Evolutionary conservation across 2,888 invertebrate genomes (phyloP).

Genomic region (Nematopogon swammerdamellus): DNA sequence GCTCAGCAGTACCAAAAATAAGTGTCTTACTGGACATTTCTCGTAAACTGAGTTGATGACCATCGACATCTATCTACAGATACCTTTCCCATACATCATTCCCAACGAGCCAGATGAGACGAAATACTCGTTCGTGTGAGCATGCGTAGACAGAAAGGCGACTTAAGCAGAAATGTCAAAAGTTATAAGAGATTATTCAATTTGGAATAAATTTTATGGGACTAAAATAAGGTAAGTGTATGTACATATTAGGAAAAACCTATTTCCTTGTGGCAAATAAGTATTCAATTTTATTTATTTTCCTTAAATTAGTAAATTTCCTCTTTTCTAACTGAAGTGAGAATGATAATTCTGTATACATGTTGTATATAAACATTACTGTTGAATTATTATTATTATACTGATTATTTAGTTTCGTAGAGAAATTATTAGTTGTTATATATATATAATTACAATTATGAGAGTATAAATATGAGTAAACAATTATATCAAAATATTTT

Average conservation of each 20-base stretch:
- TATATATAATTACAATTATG: constrained; percentile 21
- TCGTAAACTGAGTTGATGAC: too few relatives aligned
- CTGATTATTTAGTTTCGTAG: constrained; percentile 53
- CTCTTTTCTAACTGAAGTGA: constrained; percentile 27
- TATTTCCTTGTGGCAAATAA: constrained; percentile 50
- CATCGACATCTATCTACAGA: too few relatives aligned
- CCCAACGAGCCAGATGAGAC: too few relatives aligned
- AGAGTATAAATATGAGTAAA: constrained; percentile 31
- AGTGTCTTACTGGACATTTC: too few relatives aligned
- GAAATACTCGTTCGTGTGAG: too few relatives aligned
- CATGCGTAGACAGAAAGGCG: too few relatives aligned
- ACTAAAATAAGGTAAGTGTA: constrained; percentile 50
- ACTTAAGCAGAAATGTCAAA: too few relatives aligned
- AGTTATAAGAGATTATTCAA: constrained; percentile 34
- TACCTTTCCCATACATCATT: too few relatives aligned
- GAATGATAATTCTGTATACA: constrained; percentile 35
- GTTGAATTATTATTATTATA: constrained; percentile 51
- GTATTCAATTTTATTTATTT: constrained; percentile 27
- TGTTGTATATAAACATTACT: constrained; percentile 54
- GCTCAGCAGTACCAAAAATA: too few relatives aligned
- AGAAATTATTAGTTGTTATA: constrained; percentile 51
- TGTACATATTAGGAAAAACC: constrained; percentile 50
- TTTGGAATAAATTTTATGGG: constrained; percentile 40
- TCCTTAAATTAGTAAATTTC: constrained; percentile 28
- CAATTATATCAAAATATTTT: constrained; percentile 42